Base-by-base conservation (phyloP, 2,113 vertebrate species). In the Ciconia stormi region DNA sequence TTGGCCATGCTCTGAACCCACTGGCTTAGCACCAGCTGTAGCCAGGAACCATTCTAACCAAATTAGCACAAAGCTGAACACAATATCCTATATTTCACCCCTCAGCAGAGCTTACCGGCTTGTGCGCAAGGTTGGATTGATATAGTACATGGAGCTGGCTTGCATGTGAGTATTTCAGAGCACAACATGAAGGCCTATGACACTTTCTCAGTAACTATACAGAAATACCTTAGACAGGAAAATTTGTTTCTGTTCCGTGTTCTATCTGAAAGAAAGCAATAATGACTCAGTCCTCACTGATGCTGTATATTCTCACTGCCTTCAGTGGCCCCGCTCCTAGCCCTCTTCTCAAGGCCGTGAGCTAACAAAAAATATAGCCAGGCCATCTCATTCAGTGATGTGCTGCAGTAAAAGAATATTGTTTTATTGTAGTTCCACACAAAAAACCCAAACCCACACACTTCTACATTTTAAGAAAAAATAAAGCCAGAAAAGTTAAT, bases 391-490 rank as follows among this genome's bases (percentile, higher is more conserved):
- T 74, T 47, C 38, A 90, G 50, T 50, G 32, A 87, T 71, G 22
- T n/a, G 22, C 59, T 93, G 36, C 42, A 47, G 59, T 42, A 79
- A 88, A 72, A 58, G 10, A 88, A 63, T 22, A 66, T 19, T 27
- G 7, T 1, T 80, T 67, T 80, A 78, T 23, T 46, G 19, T 32
- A 90, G 56, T 81, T 72, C 22, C 27, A 59, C 18, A 22, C 17
- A 36, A 38, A 72, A 25, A n/a, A 0, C 0, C 16, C 26, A 36
- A 7, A 32, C 1, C 2, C 10, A 47, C 1, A 18, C 2, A 7
- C 3, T 79, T 77, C 40, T 59, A 50, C 5, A 50, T 67, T 80
- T 91, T 50, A 84, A 58, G 44, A 46, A 86, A 85, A 92, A 61
- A 44, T 18, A 59, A 67, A 91, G 38, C 3, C 62, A 92, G 50